Conservation (phyloP, 2,888 invertebrate genomes). For the Augiades crinisus region DNA sequence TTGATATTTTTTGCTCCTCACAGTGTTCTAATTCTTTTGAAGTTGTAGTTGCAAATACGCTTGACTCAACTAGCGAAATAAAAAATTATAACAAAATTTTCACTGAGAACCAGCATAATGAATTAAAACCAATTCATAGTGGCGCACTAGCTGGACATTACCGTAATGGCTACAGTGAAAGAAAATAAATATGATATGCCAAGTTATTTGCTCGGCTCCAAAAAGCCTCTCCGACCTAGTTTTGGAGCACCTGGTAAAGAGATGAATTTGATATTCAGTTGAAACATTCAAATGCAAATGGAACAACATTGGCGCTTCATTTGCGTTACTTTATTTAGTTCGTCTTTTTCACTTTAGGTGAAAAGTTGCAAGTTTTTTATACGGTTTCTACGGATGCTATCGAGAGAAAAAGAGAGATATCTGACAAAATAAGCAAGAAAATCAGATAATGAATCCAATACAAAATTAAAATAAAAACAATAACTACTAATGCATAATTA, state of each 20-base stretch:
- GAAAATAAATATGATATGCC: constrained; percentile 34
- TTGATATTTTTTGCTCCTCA: not conserved
- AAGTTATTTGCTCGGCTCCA: constrained; percentile 9
- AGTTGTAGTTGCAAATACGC: not conserved
- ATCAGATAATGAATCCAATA: too few relatives aligned
- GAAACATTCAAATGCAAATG: constrained; percentile 17
- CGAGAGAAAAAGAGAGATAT: too few relatives aligned
- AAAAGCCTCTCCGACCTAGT: constrained; percentile 11
- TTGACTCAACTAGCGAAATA: not conserved
- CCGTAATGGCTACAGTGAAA: constrained; percentile 33
- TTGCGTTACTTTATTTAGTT: not conserved
- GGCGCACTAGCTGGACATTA: constrained; percentile 33
- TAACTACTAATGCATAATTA: too few relatives aligned
- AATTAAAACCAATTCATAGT: constrained; percentile 19
- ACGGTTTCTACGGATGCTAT: too few relatives aligned
- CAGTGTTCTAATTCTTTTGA: not conserved
- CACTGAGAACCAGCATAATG: not conserved
- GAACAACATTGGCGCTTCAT: constrained; percentile 2
- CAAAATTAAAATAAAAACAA: too few relatives aligned
- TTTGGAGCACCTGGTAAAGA: constrained; percentile 9
- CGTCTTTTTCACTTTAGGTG: too few relatives aligned
- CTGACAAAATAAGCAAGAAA: too few relatives aligned
- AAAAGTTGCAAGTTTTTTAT: too few relatives aligned
- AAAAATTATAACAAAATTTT: not conserved
- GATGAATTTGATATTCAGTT: constrained; percentile 18